phyloP scores from a whole-genome alignment of 2,113 vertebrate genomes.

The Brachypodius melanocephalos region DNA sequence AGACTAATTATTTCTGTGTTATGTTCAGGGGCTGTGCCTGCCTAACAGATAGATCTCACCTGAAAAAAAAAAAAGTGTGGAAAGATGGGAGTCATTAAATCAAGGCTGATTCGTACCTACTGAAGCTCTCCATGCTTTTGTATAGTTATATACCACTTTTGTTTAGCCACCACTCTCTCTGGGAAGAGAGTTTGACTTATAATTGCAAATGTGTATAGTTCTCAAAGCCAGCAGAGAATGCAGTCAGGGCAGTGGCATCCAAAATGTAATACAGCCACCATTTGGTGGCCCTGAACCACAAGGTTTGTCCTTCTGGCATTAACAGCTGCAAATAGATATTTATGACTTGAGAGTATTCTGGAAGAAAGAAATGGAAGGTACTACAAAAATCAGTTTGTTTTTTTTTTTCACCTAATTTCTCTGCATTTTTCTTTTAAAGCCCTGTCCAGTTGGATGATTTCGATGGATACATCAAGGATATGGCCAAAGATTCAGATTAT shows the following conservation, averaged over 20 bases:
- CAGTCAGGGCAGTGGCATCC: background rate
- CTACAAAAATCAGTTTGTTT: background rate
- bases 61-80: background rate
- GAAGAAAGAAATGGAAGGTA: background rate
- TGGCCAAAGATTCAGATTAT: slow-evolving; percentile 96
- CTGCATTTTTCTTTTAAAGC: slow-evolving; percentile 69
- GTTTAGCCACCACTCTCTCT: background rate
- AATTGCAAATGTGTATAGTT: background rate
- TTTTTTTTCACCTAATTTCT: background rate
- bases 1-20: background rate
- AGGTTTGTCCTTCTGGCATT: background rate
- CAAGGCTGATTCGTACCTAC: background rate
- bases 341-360: background rate
- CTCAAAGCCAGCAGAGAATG: background rate
- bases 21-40: background rate
- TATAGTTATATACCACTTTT: background rate
- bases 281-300: background rate
- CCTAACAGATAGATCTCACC: background rate
- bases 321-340: background rate
- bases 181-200: background rate
- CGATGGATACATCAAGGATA: slow-evolving; percentile 93
- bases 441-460: slow-evolving; percentile 93
- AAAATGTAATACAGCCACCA: background rate
- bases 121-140: background rate
- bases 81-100: background rate